Percentiles rank a stretch among this genome's conserved stretches.
phyloP scores from a whole-genome alignment of 2,797 vertebrate species.

The Notoglanidium macrostoma region DNA sequence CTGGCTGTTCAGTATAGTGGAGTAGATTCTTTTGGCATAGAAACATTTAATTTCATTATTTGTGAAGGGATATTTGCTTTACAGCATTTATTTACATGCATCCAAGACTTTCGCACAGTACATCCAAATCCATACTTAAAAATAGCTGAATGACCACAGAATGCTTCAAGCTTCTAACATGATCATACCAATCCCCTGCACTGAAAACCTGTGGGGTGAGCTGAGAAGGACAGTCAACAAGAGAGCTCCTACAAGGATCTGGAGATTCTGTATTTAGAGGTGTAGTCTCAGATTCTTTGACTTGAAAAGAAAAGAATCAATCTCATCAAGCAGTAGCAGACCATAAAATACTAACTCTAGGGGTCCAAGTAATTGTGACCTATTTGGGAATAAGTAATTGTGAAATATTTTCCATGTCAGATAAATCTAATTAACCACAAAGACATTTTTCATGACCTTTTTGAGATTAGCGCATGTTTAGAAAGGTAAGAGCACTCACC shows the following conservation, averaged over 20 bases:
- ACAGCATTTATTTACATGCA: not conserved
- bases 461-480: not conserved
- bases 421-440: not conserved
- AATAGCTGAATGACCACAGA: too few relatives aligned
- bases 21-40: not conserved
- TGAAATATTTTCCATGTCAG: not conserved
- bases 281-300: not conserved
- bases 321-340: not conserved
- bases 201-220: not conserved
- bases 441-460: not conserved
- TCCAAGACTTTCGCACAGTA: not conserved
- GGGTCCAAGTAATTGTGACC: not conserved
- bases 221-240: not conserved
- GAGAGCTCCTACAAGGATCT: too few relatives aligned
- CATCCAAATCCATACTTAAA: too few relatives aligned
- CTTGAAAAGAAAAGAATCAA: not conserved
- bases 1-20: not conserved
- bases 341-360: not conserved
- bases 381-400: not conserved
- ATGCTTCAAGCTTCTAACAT: too few relatives aligned
- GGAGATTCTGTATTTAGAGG: not conserved
- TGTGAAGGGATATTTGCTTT: not conserved
- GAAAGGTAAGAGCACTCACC: constrained; percentile 75
- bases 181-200: too few relatives aligned
- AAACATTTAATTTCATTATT: not conserved